Base-by-base conservation (phyloP, 2,113 vertebrate genomes). In the Ameiurus melas region DNA sequence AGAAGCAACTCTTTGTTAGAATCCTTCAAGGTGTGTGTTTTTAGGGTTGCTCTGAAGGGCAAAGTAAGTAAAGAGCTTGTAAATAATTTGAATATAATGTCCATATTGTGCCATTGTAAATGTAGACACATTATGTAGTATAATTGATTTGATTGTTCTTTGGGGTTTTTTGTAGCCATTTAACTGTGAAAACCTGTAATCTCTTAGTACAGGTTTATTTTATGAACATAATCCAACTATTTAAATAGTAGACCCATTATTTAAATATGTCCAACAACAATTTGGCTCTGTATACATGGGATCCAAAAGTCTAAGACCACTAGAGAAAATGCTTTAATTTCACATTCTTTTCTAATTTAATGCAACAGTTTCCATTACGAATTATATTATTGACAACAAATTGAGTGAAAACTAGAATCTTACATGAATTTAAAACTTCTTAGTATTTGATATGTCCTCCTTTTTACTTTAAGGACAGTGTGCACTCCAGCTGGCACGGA, bases 21-120 rank as follows among this genome's bases (percentile, higher is more conserved):
- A 73, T 80, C 70, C 77, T 86, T 25, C n/a, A 83, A 66, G 27
- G 60, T 75, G 51, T 88, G 85, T 85, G 75, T 79, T 80, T 80
- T 88, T 86, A 71, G 55, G 82, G 85, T 78, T 90, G 14, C 25
- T 7, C 3, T 43, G 2, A 83, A 83, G 17, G 14, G 64, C n/a
- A 83, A 55, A 53, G 58, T n/a, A 75, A 83, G 55, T 25, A 85
- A 85, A 77, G 84, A 36, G 14, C 60, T 43, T 30, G 51, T 27
- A 62, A 71, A 16, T 60, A 55, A 55, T 89, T 64, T 33, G 25
- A n/a, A 75, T 57, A 43, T 39, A n/a, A n/a, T 36, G 30, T 58
- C 27, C 10, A 25, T 55, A 47, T 55, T 71, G 27, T 58, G 70
- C 13, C 4, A 27, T 39, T 85, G 66, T 71, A 36, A 57, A 85